Evolutionary conservation across 1,140 invertebrate species (phyloP).

Genomic region (Gyrodactylus salaris): DNA sequence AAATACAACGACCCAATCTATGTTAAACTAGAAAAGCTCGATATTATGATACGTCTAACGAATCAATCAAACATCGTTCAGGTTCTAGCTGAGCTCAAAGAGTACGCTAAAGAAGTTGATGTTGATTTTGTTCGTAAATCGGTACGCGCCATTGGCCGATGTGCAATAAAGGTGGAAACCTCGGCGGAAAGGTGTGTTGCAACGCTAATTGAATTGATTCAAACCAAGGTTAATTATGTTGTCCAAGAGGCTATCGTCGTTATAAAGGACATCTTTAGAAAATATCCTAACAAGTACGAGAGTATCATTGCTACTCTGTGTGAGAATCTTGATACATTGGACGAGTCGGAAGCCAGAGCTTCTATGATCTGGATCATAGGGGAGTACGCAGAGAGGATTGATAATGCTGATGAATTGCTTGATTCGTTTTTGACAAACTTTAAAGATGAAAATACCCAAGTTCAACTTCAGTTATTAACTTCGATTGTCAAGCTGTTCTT

Average conservation of each 20-base stretch:
- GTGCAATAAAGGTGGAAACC: slow-evolving; percentile 95
- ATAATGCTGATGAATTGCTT: slow-evolving; percentile 87
- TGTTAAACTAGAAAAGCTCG: slow-evolving; percentile 90
- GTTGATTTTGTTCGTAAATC: slow-evolving; percentile 94
- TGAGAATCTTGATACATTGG: slow-evolving; percentile 87
- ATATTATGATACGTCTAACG: slow-evolving; percentile 94
- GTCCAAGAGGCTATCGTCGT: slow-evolving; percentile 98
- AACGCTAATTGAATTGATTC: slow-evolving; percentile 86
- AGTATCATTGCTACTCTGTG: slow-evolving; percentile 95
- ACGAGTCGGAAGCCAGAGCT: slow-evolving; percentile 88
- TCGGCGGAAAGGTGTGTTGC: slow-evolving; percentile 91
- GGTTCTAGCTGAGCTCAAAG: slow-evolving; percentile 85
- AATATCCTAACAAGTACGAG: slow-evolving; percentile 98
- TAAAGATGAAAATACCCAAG: slow-evolving; percentile 94
- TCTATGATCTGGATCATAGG: slow-evolving; percentile 99
- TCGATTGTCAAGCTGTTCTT: slow-evolving; percentile 93
- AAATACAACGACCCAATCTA: slow-evolving; percentile 99
- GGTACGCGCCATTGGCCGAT: slow-evolving; percentile 74
- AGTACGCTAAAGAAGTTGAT: slow-evolving; percentile 91
- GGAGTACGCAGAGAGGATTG: slow-evolving; percentile 89
- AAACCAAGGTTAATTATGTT: slow-evolving; percentile 97
- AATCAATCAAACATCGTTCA: slow-evolving; percentile 91
- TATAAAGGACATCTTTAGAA: slow-evolving; percentile 97
- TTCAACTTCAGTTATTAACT: slow-evolving; percentile 73
- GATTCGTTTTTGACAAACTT: slow-evolving; percentile 98